These are phyloP conservation scores for Rhinoraja longicauda DNA, from an alignment of 2,797 vertebrate genomes.

Conservation along the genomic window DNA sequence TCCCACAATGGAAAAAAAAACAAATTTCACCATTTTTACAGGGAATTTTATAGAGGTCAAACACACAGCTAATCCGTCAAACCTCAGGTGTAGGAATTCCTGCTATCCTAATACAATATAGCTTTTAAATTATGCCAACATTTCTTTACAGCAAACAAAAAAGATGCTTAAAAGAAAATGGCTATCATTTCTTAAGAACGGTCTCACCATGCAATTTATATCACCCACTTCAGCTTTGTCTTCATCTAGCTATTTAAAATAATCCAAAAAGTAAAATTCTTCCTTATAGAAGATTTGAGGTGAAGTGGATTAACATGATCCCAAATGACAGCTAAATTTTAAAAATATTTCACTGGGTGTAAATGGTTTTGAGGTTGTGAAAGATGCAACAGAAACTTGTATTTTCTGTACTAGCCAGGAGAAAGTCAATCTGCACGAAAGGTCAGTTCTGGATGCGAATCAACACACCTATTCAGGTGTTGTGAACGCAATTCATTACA, in stretches of 20 bases:
- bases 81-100: background rate
- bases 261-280: background rate
- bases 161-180: background rate
- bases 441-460: background rate
- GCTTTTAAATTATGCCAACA: background rate
- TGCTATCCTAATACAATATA: background rate
- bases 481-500: background rate
- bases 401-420: background rate
- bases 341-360: background rate
- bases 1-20: too few species aligned
- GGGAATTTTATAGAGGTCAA: background rate
- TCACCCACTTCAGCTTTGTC: background rate
- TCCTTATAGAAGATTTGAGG: background rate
- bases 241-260: background rate
- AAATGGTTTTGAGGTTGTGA: background rate
- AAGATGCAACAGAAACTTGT: background rate
- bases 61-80: background rate
- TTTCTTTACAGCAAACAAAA: background rate
- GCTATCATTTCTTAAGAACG: background rate
- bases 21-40: background rate
- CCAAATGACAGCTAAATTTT: background rate
- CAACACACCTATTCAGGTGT: background rate
- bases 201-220: too few species aligned
- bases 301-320: background rate
- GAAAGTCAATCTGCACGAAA: background rate